Evolutionary conservation across 2,797 vertebrate species (phyloP).

Genomic region (Danionella dracula): DNA sequence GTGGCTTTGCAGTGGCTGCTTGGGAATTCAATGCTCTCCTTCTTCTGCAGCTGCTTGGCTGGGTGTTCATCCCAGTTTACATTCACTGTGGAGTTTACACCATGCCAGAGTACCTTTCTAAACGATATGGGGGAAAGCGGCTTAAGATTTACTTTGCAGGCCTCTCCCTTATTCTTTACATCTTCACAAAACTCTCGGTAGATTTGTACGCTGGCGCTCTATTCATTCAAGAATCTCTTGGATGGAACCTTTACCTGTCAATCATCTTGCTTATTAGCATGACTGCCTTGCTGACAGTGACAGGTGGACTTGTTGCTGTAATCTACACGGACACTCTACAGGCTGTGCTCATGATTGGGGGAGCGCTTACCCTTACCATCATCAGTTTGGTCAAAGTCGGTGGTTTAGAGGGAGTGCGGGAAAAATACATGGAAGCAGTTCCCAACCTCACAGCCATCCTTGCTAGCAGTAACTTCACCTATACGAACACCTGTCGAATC

Average conservation of each 20-base stretch:
- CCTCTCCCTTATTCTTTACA: slow-evolving; percentile 90
- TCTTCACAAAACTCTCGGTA: slow-evolving; percentile 98
- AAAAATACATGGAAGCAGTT: slow-evolving; percentile 89
- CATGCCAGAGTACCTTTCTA: slow-evolving; percentile 97
- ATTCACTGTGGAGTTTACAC: slow-evolving; percentile 95
- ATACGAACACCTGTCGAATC: slow-evolving; percentile 82
- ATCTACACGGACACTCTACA: slow-evolving; percentile 97
- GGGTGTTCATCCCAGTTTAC: slow-evolving; percentile 98
- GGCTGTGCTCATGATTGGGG: slow-evolving; percentile 93
- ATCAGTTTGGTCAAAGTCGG: slow-evolving; percentile 89
- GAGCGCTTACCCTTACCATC: slow-evolving; percentile 87
- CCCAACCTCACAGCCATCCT: slow-evolving; percentile 88
- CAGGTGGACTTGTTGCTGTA: slow-evolving; percentile 92
- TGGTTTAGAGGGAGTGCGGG: slow-evolving; percentile 88
- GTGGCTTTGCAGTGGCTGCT: slow-evolving; percentile 94
- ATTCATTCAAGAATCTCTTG: slow-evolving; percentile 96
- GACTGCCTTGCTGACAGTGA: slow-evolving; percentile 92
- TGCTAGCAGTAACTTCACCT: slow-evolving; percentile 78
- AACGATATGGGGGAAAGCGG: slow-evolving; percentile 91
- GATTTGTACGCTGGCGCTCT: slow-evolving; percentile 96
- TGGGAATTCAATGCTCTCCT: slow-evolving; percentile 98
- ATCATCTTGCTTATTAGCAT: slow-evolving; percentile 89
- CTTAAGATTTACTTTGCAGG: slow-evolving; percentile 93
- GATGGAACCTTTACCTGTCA: slow-evolving; percentile 96
- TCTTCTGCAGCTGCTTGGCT: slow-evolving; percentile 95